Evolutionary conservation across 2,888 invertebrate genomes (phyloP).

Genomic region (Hermaeophaga mercurialis): DNA sequence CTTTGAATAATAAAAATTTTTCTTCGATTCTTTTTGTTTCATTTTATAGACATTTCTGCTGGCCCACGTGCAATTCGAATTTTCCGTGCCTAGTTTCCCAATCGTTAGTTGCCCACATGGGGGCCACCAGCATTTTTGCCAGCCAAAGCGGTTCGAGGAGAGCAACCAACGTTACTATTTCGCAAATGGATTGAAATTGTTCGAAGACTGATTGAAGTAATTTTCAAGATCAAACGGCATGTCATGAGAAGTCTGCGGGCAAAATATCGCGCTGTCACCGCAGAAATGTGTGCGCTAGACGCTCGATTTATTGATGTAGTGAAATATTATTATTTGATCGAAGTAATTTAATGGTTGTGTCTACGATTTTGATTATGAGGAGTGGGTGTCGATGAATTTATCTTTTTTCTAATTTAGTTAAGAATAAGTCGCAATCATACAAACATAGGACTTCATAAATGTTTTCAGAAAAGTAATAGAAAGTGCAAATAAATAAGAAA

Average conservation of each 20-base stretch:
- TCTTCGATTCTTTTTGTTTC: constrained; percentile 15
- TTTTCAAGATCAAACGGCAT: constrained; percentile 28
- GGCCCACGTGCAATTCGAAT: constrained; percentile 17
- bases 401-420: too few species aligned
- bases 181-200: constrained; percentile 33
- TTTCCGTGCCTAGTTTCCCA: constrained; percentile 22
- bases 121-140: constrained; percentile 18
- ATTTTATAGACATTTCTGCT: constrained; percentile 21
- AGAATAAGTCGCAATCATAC: too few species aligned
- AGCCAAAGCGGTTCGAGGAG: constrained; percentile 1
- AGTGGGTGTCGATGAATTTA: too few species aligned
- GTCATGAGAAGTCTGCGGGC: constrained; percentile 11
- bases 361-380: background rate
- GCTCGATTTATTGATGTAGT: constrained; percentile 14
- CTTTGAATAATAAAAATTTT: constrained; percentile 14
- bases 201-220: constrained; percentile 29
- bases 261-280: constrained; percentile 22
- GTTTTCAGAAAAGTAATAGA: too few species aligned
- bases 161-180: constrained; percentile 25
- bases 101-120: constrained; percentile 10
- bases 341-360: background rate
- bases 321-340: constrained; percentile 6
- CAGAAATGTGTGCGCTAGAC: constrained; percentile 17
- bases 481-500: too few species aligned
- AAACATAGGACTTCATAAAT: too few species aligned